Percentiles rank a stretch among this genome's conserved stretches.
Conservation (phyloP, 2,113 vertebrate genomes). For the Thalassarche chlororhynchos region DNA sequence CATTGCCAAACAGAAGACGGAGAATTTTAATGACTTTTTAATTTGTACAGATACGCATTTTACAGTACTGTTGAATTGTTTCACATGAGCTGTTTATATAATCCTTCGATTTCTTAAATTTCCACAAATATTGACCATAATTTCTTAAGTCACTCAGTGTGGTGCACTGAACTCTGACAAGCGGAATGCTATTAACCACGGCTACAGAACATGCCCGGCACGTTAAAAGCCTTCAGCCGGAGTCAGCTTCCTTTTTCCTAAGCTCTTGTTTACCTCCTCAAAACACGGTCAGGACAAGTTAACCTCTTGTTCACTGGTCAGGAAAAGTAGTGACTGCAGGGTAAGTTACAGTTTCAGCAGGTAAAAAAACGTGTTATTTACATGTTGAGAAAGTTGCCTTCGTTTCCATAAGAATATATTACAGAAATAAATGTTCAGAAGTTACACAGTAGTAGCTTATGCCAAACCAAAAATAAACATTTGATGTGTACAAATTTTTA, state of each 20-base stretch:
- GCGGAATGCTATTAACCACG: not conserved
- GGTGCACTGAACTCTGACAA: not conserved
- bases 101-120: not conserved
- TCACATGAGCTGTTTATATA: not conserved
- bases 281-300: not conserved
- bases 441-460: constrained; percentile 59
- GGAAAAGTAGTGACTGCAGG: not conserved
- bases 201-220: not conserved
- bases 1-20: not conserved
- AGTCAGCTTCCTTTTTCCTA: not conserved
- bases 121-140: not conserved
- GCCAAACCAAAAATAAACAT: constrained; percentile 77
- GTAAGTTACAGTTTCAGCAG: constrained; percentile 27
- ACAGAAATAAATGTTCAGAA: constrained; percentile 56
- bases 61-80: not conserved
- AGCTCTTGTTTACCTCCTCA: not conserved
- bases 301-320: not conserved
- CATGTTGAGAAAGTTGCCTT: constrained; percentile 64
- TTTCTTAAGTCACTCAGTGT: not conserved
- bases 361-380: constrained; percentile 72
- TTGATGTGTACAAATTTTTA: constrained; percentile 69
- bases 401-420: constrained; percentile 52
- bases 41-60: not conserved
- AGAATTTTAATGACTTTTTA: constrained; percentile 4
- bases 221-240: not conserved